Evolutionary conservation across 1,140 invertebrate species (phyloP), one percentile per base, ranked within the genome.

Genomic region (Anagrus nilaparvatae): DNA sequence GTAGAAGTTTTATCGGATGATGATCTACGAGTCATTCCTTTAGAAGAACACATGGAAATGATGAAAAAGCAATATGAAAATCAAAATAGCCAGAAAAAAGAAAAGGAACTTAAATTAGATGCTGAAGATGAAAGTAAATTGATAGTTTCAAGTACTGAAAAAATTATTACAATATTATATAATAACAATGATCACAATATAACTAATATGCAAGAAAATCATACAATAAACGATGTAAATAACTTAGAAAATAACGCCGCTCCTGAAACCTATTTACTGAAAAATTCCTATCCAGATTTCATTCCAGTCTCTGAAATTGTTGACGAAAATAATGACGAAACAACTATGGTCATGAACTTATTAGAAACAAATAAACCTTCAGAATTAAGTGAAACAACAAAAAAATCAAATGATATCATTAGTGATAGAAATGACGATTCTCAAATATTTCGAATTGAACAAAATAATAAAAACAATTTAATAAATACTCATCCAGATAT

Each of bases 261-360:
- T 12, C 6, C 23, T n/a, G 48, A 37, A 3, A 48, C 47, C 10
- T 52, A 50, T 35, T n/a, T n/a, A n/a, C n/a, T n/a, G n/a, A n/a
- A n/a, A n/a, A n/a, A n/a, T n/a, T n/a, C n/a, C n/a, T 52, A 51
- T 44, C 56, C 57, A n/a, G 59, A 43, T 5, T 49, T 59, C 19
- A 67, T 66, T 44, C 65, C 65, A 14, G 65, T 67, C 9, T 59
- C 60, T 4, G 63, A 66, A 44, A 53, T 59, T 18, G 51, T 64
- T 13, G 53, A 56, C 17, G 58, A 60, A 33, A 39, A 28, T 19
- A 30, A 47, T 37, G 9, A 43, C 1, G 51, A 55, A 47, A 2
- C 45, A 12, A 21, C 52, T 2, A 29, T 49, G n/a, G n/a, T n/a
- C n/a, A n/a, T n/a, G n/a, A n/a, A n/a, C n/a, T n/a, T n/a, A n/a